Percentiles rank a stretch among this genome's conserved stretches.
phyloP scores from a whole-genome alignment of 2,797 vertebrate genomes.

The Karalla daura region DNA sequence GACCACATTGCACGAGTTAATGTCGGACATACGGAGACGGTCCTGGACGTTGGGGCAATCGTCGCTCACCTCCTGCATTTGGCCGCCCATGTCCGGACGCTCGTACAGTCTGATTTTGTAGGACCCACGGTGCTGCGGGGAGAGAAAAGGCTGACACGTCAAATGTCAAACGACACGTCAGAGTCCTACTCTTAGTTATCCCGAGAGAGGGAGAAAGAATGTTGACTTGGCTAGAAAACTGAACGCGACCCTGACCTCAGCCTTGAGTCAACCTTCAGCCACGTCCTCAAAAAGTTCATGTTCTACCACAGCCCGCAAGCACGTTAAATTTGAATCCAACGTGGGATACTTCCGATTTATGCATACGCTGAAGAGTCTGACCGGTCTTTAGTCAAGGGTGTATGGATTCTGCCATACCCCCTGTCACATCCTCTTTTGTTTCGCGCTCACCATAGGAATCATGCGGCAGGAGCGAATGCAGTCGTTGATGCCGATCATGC shows the following conservation, averaged over 20 bases:
- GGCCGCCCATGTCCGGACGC: constrained; percentile 67
- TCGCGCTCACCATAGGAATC: constrained; percentile 66
- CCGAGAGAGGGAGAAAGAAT: no score
- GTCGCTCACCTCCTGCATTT: constrained; percentile 72
- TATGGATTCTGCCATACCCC: no score
- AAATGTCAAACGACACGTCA: no score
- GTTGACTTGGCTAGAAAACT: no score
- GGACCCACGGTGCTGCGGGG: constrained; percentile 64
- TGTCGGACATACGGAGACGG: constrained; percentile 68
- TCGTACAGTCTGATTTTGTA: constrained; percentile 74
- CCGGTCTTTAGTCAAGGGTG: no score
- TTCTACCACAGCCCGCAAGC: not conserved
- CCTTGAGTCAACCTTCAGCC: not conserved
- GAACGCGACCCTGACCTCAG: no score
- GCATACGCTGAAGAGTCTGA: not conserved
- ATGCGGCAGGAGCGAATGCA: constrained; percentile 73
- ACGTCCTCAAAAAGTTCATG: not conserved
- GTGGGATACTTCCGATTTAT: not conserved
- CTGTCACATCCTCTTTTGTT: not conserved
- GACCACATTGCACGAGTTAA: constrained; percentile 72
- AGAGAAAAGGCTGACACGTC: constrained; percentile 6
- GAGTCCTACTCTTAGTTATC: no score
- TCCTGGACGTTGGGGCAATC: constrained; percentile 75
- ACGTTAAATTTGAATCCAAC: not conserved
- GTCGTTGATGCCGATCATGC: constrained; percentile 73